Evolutionary conservation across 2,888 invertebrate genomes (phyloP), one percentile per base, ranked within the genome.

Genomic region (Timema podura): DNA sequence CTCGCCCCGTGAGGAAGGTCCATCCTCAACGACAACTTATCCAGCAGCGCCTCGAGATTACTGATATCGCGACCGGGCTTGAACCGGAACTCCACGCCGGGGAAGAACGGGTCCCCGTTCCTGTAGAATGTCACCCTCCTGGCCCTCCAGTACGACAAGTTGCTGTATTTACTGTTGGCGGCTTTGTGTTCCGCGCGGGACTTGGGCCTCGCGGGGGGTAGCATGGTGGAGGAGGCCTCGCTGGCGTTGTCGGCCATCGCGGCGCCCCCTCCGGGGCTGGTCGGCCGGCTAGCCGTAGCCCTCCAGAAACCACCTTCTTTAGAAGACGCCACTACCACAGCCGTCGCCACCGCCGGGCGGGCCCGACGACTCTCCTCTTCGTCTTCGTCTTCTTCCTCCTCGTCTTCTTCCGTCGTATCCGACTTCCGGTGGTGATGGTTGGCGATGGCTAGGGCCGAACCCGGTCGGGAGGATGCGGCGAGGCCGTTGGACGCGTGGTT

Each of bases 31-130:
- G 95, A 95, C 68, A 97, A 84, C 79, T 95, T 90, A 79, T 95
- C 94, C 76, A 95, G 84, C 61, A 97, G 83, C 15, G 91, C 90
- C 78, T 95, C 95, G 83, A 96, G 82, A 13, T 91, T 92, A 59
- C 90, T 90, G 77, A 96, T 90, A 78, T 95, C 95, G 72, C 94
- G 86, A 2, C 95, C 95, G 0, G 95, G 93, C 74, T 93, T 92
- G 79, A 96, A 94, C 76, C 92, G 86, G 79, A 92, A 90, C 81
- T 94, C 95, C 51, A 95, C 88, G 0, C 96, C 95, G 15, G 93
- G 93, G 79, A 92, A 95, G 79, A 94, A 93, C 0, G 94, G 92
- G 79, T 96, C 96, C 5, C 96, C 96, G 85, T 96, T 97, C 79
- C 93, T 89, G 83, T 92, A 96, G 82, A 97, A 96, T 1, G 92